Base-by-base conservation (phyloP, 1,140 invertebrate genomes). In the Capitella teleta region DNA sequence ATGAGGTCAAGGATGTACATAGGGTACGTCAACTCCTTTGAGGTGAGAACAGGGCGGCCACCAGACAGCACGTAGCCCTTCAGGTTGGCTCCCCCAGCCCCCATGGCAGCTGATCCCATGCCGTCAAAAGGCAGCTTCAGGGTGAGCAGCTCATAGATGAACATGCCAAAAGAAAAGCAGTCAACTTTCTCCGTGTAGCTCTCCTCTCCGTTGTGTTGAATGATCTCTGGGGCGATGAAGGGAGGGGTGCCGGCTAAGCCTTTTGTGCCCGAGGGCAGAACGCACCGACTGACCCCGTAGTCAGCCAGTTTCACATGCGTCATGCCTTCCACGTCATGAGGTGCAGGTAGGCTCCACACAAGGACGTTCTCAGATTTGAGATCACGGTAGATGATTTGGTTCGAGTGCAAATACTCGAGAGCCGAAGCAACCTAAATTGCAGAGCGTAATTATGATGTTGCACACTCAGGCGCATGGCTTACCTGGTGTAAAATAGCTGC, bases 91-190 rank as follows among this genome's bases (percentile, higher is more conserved):
- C 61, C 49, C 16, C 23, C 25, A 23, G 49, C 28, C 8, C 36
- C 46, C 8, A 28, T 24, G 14, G 23, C 19, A 16, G 42, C 87
- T 14, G 89, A 87, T 63, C 95, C 92, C 59, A 94, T 86, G 56
- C 90, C 80, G 61, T 95, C 89, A 62, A 96, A 96, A 0, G 95
- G 94, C 63, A 90, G 86, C 43, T 90, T 83, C 25, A 97, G 76
- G 3, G 89, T 93, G 14, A 97, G 73, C 37, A 98, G 76, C 71
- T 98, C 95, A 70, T 97, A 98, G 52, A 98, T 78, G 59, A 98
- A 88, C 92, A 98, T 98, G n/a, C 91, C 93, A 74, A 96, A 98
- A 0, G 93, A 97, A 67, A 97, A 98, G 57, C 91, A 93, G 66
- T 98, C 95, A 14, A 97, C 91, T 77, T 97, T 98, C 67, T 97